Conservation (phyloP, 2,797 vertebrate genomes). For the Gymnodraco acuticeps region DNA sequence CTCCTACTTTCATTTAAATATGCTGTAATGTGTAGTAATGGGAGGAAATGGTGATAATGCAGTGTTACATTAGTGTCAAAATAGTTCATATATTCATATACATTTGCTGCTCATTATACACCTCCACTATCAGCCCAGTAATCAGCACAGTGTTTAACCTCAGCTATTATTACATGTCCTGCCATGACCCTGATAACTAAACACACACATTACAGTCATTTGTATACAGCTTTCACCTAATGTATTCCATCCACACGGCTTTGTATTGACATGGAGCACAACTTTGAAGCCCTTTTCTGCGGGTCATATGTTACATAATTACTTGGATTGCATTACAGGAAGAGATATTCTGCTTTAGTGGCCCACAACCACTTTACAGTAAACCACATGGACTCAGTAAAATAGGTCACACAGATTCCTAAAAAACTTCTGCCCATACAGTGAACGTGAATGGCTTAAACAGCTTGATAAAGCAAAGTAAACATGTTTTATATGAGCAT, state of each 20-base stretch:
- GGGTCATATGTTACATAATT: conserved; percentile 54
- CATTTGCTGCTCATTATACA: conserved; percentile 47
- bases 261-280: conserved; percentile 2
- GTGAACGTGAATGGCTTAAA: conserved; percentile 2
- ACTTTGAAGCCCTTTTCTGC: conserved; percentile 13
- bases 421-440: neutral
- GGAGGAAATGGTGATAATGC: conserved; percentile 51
- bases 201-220: conserved; percentile 31
- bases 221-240: neutral
- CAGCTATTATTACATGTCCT: conserved; percentile 59
- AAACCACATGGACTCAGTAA: conserved; percentile 62
- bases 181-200: conserved; percentile 54
- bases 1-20: conserved; percentile 49
- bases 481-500: conserved; percentile 20
- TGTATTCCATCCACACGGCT: conserved; percentile 5
- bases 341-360: conserved; percentile 43
- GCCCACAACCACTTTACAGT: conserved; percentile 53
- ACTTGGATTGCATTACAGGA: conserved; percentile 49
- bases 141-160: conserved; percentile 50
- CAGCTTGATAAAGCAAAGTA: conserved; percentile 21
- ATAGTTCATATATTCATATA: conserved; percentile 41
- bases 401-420: conserved; percentile 57
- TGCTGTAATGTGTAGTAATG: conserved; percentile 41
- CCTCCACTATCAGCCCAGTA: conserved; percentile 26
- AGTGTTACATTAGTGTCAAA: conserved; percentile 30